These are phyloP conservation scores for Dascillus cervinus DNA, from an alignment of 2,888 invertebrate species.

Conservation along the genomic window DNA sequence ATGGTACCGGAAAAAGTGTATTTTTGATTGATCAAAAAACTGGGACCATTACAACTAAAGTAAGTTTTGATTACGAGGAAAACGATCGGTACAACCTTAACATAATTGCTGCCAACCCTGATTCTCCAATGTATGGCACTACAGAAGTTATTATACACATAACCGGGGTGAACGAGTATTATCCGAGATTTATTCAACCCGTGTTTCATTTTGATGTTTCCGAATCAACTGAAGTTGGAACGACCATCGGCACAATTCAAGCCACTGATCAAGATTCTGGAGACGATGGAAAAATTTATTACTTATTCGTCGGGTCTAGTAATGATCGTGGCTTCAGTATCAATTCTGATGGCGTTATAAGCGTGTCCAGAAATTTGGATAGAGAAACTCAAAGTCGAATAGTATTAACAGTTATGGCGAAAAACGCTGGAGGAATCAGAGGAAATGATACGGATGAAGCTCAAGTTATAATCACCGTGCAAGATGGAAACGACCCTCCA, in stretches of 20 bases:
- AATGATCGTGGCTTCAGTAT: slow-evolving; percentile 87
- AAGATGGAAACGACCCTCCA: slow-evolving; percentile 95
- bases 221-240: slow-evolving; percentile 81
- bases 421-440: slow-evolving; percentile 87
- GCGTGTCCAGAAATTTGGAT: slow-evolving; percentile 74
- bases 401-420: slow-evolving; percentile 85
- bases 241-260: slow-evolving; percentile 76
- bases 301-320: slow-evolving; percentile 87
- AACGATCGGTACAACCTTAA: slow-evolving; percentile 64
- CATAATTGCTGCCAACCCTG: slow-evolving; percentile 80
- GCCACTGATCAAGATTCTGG: slow-evolving; percentile 87
- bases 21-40: slow-evolving; percentile 72
- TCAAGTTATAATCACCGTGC: slow-evolving; percentile 85
- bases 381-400: slow-evolving; percentile 85
- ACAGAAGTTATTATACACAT: slow-evolving; percentile 68
- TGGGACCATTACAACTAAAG: slow-evolving; percentile 68
- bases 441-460: slow-evolving; percentile 96
- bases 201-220: slow-evolving; percentile 90
- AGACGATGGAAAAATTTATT: slow-evolving; percentile 80
- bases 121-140: slow-evolving; percentile 69
- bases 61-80: slow-evolving; percentile 83
- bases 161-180: slow-evolving; percentile 82
- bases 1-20: slow-evolving; percentile 63
- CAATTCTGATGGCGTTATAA: slow-evolving; percentile 74
- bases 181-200: slow-evolving; percentile 79